phyloP scores from a whole-genome alignment of 2,797 vertebrate species.

The Galago senegalensis region DNA sequence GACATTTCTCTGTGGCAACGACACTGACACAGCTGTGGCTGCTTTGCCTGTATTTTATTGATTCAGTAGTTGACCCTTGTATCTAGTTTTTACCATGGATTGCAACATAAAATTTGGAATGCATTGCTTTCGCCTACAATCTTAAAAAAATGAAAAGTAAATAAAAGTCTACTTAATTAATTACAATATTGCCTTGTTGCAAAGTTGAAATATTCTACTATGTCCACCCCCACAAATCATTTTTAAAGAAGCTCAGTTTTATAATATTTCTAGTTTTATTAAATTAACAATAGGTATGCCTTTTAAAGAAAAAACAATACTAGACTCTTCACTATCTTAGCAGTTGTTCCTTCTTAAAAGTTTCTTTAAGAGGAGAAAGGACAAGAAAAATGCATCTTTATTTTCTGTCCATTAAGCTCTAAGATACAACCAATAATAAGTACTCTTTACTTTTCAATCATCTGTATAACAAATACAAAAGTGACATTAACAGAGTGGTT shows the following conservation, averaged over 20 bases:
- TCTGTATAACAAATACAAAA: not conserved
- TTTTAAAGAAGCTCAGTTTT: conserved; percentile 38
- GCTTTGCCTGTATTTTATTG: conserved; percentile 6
- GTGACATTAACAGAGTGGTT: not conserved
- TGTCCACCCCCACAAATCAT: not conserved
- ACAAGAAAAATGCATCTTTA: conserved; percentile 24
- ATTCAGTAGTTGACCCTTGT: not conserved
- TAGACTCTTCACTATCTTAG: not conserved
- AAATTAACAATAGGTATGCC: not conserved
- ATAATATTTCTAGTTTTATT: conserved; percentile 8
- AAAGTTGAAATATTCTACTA: conserved; percentile 48
- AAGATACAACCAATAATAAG: conserved; percentile 4
- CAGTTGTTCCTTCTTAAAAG: conserved; percentile 22
- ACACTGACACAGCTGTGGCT: not conserved
- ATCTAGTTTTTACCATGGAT: not conserved
- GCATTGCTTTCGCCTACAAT: not conserved
- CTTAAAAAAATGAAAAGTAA: conserved; percentile 20
- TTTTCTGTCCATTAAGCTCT: conserved; percentile 41
- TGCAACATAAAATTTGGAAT: conserved; percentile 48
- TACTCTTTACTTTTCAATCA: not conserved
- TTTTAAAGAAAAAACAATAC: not conserved
- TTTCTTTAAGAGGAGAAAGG: conserved; percentile 1
- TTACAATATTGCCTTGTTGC: conserved; percentile 15
- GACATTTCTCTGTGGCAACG: conserved; percentile 57
- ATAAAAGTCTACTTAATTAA: not conserved